Evolutionary conservation across 2,888 invertebrate species (phyloP), one percentile per base, ranked within the genome.

Genomic region (Crocallis elinguaria): DNA sequence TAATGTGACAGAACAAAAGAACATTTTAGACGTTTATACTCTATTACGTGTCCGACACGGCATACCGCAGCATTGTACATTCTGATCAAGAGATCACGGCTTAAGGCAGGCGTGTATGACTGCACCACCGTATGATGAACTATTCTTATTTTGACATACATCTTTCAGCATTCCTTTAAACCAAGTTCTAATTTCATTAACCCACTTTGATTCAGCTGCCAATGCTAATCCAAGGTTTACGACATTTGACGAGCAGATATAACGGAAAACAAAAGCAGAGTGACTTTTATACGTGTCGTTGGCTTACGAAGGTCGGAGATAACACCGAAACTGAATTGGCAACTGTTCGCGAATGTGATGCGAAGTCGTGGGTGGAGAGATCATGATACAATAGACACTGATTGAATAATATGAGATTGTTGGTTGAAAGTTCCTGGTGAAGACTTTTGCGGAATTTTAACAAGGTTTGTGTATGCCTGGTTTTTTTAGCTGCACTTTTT

Each of bases 281-380:
- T 32, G 42, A 39, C 56, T 46, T 48, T 49, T 51, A 50, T 21
- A 46, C 41, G 35, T 30, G 51, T 44, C 35, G 49, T 49, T 41
- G 56, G 12, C 29, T 38, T 23, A 23, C 19, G 60, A 64, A 64
- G 64, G 64, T 62, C 52, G 49, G 27, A 52, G 44, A 42, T 60
- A 62, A 45, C 25, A 33, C 30, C 17, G 37, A 38, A n/a, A n/a
- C n/a, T 5, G 45, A 62, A 60, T 66, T 66, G 66, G 66, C 62
- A 66, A 1, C 37, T 43, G 29, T 29, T 23, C 29, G 60, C 51
- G 50, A 56, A 48, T 46, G 13, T 45, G 57, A 46, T 7, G 41
- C 45, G 35, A 11, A 13, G 19, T 11, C 30, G 53, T 54, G 48
- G 53, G 52, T 25, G 35, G 29, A 2, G 25, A 12, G 30, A 35